Base-by-base conservation (phyloP, 2,888 invertebrate species). In the Xanthia togata region DNA sequence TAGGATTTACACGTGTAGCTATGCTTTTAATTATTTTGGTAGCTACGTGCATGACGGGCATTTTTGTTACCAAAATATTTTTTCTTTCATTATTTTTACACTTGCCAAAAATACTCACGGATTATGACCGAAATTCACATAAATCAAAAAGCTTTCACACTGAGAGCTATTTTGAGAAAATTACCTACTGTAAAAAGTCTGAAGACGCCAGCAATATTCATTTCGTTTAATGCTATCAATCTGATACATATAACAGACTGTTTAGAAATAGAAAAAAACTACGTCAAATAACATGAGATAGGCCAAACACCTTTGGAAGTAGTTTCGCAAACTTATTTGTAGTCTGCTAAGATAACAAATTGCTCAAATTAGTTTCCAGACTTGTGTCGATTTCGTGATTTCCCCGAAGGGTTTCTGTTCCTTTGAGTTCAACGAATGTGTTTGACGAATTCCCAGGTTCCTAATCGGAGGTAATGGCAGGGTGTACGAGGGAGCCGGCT, bases 401-500 rank as follows among this genome's bases (percentile, higher is more conserved):
- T 86, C 83, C 86, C 78, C 11, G 2, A 57, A 63, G 83, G 17
- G 8, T 1, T 55, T 26, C 35, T 67, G 68, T 77, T 72, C 38
- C 17, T 62, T 35, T 47, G 76, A 78, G 73, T 70, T 78, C 23
- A 67, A 68, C 35, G 11, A 73, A 73, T 73, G 60, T 75, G 77
- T 86, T 91, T 76, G 62, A 74, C 65, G 59, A 57, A 63, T 55
- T 91, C 31, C 20, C 76, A 97, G 97, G 79, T 97, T 97, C 87
- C 73, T 97, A 71, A 94, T 97, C 70, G 97, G 97, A 3, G 97
- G 97, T 2, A 97, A 97, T 89, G 97, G 97, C 1, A 96, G 95
- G 75, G 92, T 97, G 31, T 97, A 97, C 78, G 97, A 97, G 92
- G 97, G 97, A 12, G 94, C 95, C 1, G 97, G 97, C 0, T 97